These are phyloP conservation scores for Liasis olivaceus DNA, from an alignment of 2,797 vertebrate species.

Conservation along the genomic window DNA sequence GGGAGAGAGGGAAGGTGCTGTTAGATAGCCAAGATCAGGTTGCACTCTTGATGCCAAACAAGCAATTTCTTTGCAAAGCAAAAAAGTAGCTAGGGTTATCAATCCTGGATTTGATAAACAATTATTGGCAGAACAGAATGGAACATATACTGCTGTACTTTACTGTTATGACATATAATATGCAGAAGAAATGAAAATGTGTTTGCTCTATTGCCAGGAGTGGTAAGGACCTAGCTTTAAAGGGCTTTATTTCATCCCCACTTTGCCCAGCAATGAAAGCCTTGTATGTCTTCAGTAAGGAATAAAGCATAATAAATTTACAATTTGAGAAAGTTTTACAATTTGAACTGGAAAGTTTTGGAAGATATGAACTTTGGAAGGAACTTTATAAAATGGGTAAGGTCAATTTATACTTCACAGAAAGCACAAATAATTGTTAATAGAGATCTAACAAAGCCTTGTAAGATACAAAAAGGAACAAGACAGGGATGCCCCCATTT, in stretches of 20 bases:
- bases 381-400: no score
- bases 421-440: no score
- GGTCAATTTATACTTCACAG: no score
- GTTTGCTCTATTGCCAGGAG: no score
- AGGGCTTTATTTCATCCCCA: neutral
- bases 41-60: neutral
- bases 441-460: no score
- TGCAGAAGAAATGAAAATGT: neutral
- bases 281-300: neutral
- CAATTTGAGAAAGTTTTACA: no score
- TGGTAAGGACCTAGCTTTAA: neutral
- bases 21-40: constrained; percentile 1
- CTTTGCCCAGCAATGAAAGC: neutral
- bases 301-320: neutral
- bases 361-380: no score
- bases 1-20: neutral
- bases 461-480: no score
- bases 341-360: no score
- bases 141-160: neutral
- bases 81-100: constrained; percentile 10
- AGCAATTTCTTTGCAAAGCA: constrained; percentile 23
- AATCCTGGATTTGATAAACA: constrained; percentile 21
- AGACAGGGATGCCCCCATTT: no score
- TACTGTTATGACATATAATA: neutral
- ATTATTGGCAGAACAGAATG: neutral